Conservation (phyloP, 2,888 invertebrate genomes). For the Troides aeacus region DNA sequence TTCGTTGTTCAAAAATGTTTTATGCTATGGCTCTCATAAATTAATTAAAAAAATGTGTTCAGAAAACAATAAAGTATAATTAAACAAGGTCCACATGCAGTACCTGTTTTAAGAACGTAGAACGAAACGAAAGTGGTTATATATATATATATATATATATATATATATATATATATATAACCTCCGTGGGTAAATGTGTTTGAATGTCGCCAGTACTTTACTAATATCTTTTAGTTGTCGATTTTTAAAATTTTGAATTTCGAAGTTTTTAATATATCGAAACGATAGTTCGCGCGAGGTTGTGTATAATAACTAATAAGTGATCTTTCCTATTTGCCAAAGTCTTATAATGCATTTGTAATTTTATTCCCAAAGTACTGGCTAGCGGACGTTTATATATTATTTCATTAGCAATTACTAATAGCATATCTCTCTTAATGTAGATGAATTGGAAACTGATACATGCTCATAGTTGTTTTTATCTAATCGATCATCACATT, state of each 20-base stretch:
- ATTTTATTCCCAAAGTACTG: slow-evolving; percentile 62
- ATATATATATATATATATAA: slow-evolving; percentile 46
- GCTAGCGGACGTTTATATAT: slow-evolving; percentile 48
- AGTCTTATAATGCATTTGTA: slow-evolving; percentile 68
- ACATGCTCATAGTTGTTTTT: slow-evolving; percentile 56
- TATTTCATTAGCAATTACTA: slow-evolving; percentile 51
- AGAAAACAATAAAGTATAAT: slow-evolving; percentile 42
- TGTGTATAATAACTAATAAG: slow-evolving; percentile 42
- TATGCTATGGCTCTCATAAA: slow-evolving; percentile 50
- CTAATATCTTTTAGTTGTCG: slow-evolving; percentile 40
- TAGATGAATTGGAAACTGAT: slow-evolving; percentile 59
- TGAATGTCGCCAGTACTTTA: slow-evolving; percentile 62
- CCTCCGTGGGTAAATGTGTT: slow-evolving; percentile 41
- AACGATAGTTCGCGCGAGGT: slow-evolving; percentile 46
- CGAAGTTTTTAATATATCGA: slow-evolving; percentile 42
- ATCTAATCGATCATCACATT: slow-evolving; percentile 26
- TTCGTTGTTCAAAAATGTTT: slow-evolving; percentile 63
- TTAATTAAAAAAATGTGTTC: slow-evolving; percentile 48
- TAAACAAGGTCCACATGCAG: neutral
- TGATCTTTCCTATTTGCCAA: slow-evolving; percentile 62
- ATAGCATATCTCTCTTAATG: slow-evolving; percentile 62
- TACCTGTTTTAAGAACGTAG: slow-evolving; percentile 35
- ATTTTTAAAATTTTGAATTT: slow-evolving; percentile 55
- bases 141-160: slow-evolving; percentile 26
- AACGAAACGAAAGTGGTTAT: slow-evolving; percentile 44